Evolutionary conservation across 2,797 vertebrate species (phyloP).

Genomic region (Calcarius lapponicus): DNA sequence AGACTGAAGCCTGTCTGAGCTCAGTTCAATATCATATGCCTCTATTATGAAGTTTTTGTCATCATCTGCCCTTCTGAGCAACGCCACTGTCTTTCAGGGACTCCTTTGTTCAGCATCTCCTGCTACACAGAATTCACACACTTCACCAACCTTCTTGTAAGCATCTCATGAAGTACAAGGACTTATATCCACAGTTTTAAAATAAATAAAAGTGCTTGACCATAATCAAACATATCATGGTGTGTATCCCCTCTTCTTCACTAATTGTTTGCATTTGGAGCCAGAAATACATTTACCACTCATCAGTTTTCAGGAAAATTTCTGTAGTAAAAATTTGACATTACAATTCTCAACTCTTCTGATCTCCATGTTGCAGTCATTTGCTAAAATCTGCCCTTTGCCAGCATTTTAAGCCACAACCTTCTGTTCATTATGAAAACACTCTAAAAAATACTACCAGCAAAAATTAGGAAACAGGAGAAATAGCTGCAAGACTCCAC

Average conservation of each 20-base stretch:
- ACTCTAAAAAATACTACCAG: not conserved
- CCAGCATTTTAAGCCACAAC: conserved; percentile 18
- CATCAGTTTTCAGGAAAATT: not conserved
- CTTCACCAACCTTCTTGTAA: not conserved
- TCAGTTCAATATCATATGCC: not conserved
- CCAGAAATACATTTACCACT: not conserved
- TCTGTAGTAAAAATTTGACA: not conserved
- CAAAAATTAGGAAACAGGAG: not conserved
- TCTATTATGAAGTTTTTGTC: not conserved
- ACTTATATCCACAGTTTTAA: not conserved
- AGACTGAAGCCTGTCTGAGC: not conserved
- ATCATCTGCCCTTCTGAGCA: not conserved
- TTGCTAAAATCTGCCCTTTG: not conserved
- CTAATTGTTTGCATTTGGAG: not conserved
- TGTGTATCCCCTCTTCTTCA: not conserved
- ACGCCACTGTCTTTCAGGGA: not conserved
- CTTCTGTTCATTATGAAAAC: conserved; percentile 16
- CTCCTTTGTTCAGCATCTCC: not conserved
- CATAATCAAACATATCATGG: not conserved
- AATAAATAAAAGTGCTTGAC: not conserved
- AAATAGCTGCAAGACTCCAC: conserved; percentile 2
- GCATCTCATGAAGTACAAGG: not conserved
- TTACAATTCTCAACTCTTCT: not conserved
- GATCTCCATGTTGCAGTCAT: not conserved
- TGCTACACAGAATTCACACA: not conserved